A percentile compares a stretch with the other conserved stretches of the same genome.
Conservation (phyloP, 2,888 invertebrate species). For the Phalangium opilio region DNA sequence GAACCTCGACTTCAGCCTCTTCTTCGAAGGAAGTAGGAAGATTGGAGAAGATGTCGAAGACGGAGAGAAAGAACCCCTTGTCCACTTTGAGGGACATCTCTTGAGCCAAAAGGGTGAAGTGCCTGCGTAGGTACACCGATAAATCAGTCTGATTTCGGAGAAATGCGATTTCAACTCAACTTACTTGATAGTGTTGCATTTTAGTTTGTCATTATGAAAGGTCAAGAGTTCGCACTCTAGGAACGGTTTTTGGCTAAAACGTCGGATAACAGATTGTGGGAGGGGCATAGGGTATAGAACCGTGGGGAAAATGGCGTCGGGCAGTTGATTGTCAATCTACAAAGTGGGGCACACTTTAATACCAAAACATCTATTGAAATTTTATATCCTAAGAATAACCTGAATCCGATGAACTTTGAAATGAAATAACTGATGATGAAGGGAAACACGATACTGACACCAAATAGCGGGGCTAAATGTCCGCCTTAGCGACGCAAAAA, state of each 20-base stretch:
- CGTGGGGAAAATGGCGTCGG: conserved; percentile 52
- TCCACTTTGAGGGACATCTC: conserved; percentile 54
- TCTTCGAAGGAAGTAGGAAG: too few relatives aligned
- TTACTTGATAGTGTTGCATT: conserved; percentile 31
- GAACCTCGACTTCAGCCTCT: conserved; percentile 39
- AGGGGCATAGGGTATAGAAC: conserved; percentile 46
- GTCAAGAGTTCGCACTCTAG: conserved; percentile 33
- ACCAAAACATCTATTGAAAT: too few relatives aligned
- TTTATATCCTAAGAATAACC: too few relatives aligned
- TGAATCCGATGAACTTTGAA: conserved; percentile 48
- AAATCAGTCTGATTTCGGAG: too few relatives aligned
- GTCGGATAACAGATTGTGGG: conserved; percentile 30
- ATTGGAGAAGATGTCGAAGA: conserved; percentile 41
- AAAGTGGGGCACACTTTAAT: too few relatives aligned
- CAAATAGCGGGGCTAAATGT: conserved; percentile 58
- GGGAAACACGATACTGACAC: conserved; percentile 54
- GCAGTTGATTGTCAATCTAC: conserved; percentile 59
- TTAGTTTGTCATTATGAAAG: conserved; percentile 27
- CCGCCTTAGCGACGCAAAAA: conserved; percentile 58
- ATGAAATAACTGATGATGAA: conserved; percentile 48
- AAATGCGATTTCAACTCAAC: too few relatives aligned
- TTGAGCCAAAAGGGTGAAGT: conserved; percentile 45
- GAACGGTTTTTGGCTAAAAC: conserved; percentile 42
- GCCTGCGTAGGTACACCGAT: conserved; percentile 28
- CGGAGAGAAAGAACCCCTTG: conserved; percentile 46